Conservation (phyloP, 2,113 vertebrate genomes). For the Cranoglanis bouderius region DNA sequence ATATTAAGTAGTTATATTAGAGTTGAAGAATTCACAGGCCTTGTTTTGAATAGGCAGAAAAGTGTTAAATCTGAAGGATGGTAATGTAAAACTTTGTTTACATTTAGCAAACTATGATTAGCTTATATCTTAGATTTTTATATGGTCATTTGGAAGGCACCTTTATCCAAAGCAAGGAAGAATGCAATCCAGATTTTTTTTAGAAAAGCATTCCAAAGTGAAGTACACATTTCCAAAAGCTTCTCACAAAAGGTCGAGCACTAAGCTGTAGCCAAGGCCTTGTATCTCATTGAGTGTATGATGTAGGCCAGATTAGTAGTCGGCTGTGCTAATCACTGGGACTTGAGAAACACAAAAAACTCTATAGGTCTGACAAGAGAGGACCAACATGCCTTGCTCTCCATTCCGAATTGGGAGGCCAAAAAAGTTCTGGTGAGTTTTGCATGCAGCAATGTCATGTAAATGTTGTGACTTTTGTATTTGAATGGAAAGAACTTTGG, state of each 20-base stretch:
- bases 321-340: not conserved
- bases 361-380: constrained; percentile 17
- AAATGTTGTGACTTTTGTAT: constrained; percentile 29
- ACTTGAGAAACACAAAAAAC: constrained; percentile 1
- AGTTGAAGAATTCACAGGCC: not conserved
- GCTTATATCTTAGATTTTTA: not conserved
- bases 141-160: not conserved
- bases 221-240: not conserved
- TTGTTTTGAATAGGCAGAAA: not conserved
- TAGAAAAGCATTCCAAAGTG: not conserved
- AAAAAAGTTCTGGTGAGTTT: constrained; percentile 58
- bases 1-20: not conserved
- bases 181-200: not conserved
- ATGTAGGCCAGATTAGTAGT: not conserved
- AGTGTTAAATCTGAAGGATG: not conserved
- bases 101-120: constrained; percentile 2
- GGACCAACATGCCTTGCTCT: constrained; percentile 56
- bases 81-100: not conserved
- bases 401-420: constrained; percentile 54
- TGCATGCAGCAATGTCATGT: constrained; percentile 6
- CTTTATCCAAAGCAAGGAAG: not conserved
- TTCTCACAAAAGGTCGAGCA: not conserved
- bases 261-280: not conserved
- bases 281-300: not conserved
- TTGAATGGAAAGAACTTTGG: constrained; percentile 11